Percentiles rank a stretch among this genome's conserved stretches.
Evolutionary conservation across 2,113 vertebrate genomes (phyloP).

Genomic region (Zonotrichia leucophrys): DNA sequence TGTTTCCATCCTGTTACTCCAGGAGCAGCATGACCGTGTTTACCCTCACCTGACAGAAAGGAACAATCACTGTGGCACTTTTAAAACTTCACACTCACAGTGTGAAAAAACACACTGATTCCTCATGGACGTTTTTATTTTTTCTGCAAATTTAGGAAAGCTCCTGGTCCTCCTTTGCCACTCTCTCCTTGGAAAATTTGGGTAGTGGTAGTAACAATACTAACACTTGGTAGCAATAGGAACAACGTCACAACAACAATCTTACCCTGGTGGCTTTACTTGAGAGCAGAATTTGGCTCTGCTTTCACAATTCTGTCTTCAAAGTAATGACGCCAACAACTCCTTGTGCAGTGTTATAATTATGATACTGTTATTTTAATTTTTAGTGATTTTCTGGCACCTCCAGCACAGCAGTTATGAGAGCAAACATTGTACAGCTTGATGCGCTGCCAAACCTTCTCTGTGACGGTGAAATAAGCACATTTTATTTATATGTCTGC

Average conservation of each 20-base stretch:
- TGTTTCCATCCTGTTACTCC: not conserved
- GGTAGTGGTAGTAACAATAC: not conserved
- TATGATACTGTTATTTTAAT: not conserved
- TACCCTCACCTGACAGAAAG: not conserved
- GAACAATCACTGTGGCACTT: not conserved
- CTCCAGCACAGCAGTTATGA: not conserved
- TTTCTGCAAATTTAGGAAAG: not conserved
- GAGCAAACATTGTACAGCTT: not conserved
- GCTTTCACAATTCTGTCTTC: not conserved
- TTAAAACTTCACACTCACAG: not conserved
- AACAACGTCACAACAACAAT: not conserved
- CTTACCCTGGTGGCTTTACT: not conserved
- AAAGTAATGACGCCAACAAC: not conserved
- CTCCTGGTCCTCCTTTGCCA: not conserved
- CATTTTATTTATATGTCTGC: not conserved
- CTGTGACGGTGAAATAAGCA: not conserved
- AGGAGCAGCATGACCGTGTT: not conserved
- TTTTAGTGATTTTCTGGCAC: constrained; percentile 38
- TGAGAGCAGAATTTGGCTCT: not conserved
- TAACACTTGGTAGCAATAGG: not conserved
- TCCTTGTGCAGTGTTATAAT: not conserved
- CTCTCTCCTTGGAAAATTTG: not conserved
- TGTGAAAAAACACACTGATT: not conserved
- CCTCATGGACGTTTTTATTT: accelerated
- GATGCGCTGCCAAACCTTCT: not conserved